A percentile compares a stretch with the other conserved stretches of the same genome.
Evolutionary conservation across 2,888 invertebrate species (phyloP).

Genomic region (Melanophora roralis): DNA sequence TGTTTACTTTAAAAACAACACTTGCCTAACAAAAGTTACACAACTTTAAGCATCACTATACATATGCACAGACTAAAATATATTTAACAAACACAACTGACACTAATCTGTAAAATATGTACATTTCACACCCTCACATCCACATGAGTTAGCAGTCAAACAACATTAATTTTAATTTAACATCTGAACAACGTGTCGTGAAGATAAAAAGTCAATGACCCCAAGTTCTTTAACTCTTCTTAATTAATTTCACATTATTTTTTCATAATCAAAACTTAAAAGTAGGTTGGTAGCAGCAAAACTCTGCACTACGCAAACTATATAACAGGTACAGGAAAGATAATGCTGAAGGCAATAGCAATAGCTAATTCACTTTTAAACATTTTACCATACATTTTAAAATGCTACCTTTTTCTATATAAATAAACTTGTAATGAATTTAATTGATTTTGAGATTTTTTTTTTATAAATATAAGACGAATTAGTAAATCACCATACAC

Average conservation of each 20-base stretch:
- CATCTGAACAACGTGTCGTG: slow-evolving; percentile 63
- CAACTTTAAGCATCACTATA: not conserved
- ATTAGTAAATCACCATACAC: too few relatives aligned
- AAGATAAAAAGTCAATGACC: slow-evolving; percentile 71
- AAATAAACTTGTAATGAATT: too few relatives aligned
- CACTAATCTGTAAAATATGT: not conserved
- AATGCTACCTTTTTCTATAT: too few relatives aligned
- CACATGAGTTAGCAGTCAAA: slow-evolving; percentile 48
- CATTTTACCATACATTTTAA: too few relatives aligned
- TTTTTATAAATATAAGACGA: too few relatives aligned
- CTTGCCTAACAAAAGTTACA: slow-evolving; percentile 3
- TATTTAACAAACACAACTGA: not conserved
- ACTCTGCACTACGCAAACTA: too few relatives aligned
- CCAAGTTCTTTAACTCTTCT: slow-evolving; percentile 17
- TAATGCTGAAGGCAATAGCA: too few relatives aligned
- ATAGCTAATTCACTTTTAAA: too few relatives aligned
- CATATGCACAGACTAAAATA: not conserved
- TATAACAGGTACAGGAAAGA: too few relatives aligned
- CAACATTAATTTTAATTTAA: slow-evolving; percentile 74
- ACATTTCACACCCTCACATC: not conserved
- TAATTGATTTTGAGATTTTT: too few relatives aligned
- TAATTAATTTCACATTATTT: not conserved
- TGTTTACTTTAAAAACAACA: not conserved
- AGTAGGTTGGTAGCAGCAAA: not conserved
- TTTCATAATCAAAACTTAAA: too few relatives aligned